Base-by-base conservation (phyloP, 2,113 vertebrate species). In the Ibidorhyncha struthersii region DNA sequence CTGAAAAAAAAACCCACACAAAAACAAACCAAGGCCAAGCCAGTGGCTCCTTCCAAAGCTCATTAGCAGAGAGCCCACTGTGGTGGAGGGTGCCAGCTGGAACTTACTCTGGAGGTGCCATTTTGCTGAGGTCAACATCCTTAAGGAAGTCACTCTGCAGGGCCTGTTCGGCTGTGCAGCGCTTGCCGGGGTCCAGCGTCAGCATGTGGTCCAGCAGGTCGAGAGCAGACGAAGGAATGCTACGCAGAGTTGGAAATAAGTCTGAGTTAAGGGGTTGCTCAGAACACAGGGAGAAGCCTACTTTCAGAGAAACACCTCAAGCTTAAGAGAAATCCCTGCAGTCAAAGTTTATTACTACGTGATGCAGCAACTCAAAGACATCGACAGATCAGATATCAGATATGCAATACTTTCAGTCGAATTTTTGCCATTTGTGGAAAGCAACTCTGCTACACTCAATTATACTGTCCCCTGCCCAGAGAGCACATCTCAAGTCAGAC, bases 161-260 rank as follows among this genome's bases (percentile, higher is more conserved):
- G 32, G 99, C 99, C 95, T 99, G 99, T 76, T 99, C 99, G 1
- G 99, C 98, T 15, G 99, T 99, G 98, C 99, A 99, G 74, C 99
- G 99, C 34, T 99, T 99, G 61, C 98, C 98, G 5, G 99, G 99
- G 98, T 99, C 99, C 23, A 99, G 98, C 9, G 99, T 99, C 98
- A 99, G 97, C 99, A 99, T 99, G 95, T 99, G 99, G 98, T 99
- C 99, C 93, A 99, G 97, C 97, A 99, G 97, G 96, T 99, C 99
- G 82, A 99, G 98, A 62, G 99, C 99, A 90, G 98, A 92, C 6
- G 98, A 95, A 56, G 99, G 99, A 97, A 99, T 98, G 97, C 99
- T 99, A 95, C 5, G 26, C 3, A 86, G 43, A 63, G 89, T 1
- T 6, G 38, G 83, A 34, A 41, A 84, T 4, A 30, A 0, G 59